These are phyloP conservation scores for Crematogaster levior DNA, from an alignment of 2,888 invertebrate genomes.

Conservation along the genomic window DNA sequence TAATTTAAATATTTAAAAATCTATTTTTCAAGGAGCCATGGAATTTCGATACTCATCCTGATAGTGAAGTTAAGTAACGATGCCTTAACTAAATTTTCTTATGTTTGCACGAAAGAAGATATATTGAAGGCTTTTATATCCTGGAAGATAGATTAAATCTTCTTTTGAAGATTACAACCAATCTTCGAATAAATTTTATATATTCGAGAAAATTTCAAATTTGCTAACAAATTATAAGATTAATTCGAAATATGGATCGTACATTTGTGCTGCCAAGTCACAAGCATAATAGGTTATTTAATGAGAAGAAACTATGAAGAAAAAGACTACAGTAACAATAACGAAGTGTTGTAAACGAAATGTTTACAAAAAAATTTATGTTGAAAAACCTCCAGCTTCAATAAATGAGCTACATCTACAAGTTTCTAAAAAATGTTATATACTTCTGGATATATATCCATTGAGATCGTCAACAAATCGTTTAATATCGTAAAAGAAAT, in stretches of 20 bases:
- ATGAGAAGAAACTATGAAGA: background rate
- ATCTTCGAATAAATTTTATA: conserved; percentile 37
- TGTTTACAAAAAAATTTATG: background rate
- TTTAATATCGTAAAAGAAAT: conserved; percentile 15
- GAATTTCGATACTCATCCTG: conserved; percentile 39
- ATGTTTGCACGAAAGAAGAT: conserved; percentile 59
- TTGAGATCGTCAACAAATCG: conserved; percentile 21
- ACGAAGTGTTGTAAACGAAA: conserved; percentile 1
- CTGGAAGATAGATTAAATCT: background rate
- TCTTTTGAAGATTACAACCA: no score
- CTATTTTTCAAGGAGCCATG: conserved; percentile 36
- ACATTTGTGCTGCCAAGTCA: background rate
- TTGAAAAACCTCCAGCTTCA: conserved; percentile 10
- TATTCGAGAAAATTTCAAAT: conserved; percentile 46
- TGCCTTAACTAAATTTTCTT: conserved; percentile 51
- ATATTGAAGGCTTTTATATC: conserved; percentile 55
- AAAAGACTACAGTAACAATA: background rate
- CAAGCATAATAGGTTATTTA: conserved; percentile 5
- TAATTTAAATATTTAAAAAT: conserved; percentile 59
- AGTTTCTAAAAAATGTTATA: conserved; percentile 33
- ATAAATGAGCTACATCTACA: conserved; percentile 1
- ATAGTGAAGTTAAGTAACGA: conserved; percentile 56
- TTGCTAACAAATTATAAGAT: conserved; percentile 33
- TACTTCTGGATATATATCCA: conserved; percentile 9
- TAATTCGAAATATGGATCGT: conserved; percentile 12